Percentiles rank a stretch among this genome's conserved stretches.
phyloP scores from a whole-genome alignment of 2,113 vertebrate genomes.

The Catharus bicknelli region DNA sequence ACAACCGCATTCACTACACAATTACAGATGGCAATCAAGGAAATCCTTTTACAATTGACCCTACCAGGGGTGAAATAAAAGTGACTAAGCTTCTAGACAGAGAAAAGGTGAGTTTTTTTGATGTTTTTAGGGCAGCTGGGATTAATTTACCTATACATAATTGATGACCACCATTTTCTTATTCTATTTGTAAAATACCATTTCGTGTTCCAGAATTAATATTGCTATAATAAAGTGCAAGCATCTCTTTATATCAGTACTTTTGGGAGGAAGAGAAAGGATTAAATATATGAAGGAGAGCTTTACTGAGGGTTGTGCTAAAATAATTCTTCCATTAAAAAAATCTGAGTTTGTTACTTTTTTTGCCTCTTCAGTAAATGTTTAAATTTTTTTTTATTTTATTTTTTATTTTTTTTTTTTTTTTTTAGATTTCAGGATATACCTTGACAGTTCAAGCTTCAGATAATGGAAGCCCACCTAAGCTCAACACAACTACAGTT shows the following conservation, averaged over 20 bases:
- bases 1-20: conserved; percentile 85
- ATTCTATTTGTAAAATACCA: neutral
- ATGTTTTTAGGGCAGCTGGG: neutral
- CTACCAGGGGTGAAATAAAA: conserved; percentile 86
- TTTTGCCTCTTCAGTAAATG: neutral
- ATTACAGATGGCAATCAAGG: conserved; percentile 92
- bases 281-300: neutral
- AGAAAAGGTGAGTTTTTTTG: conserved; percentile 80
- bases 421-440: conserved; percentile 89
- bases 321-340: neutral
- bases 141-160: neutral
- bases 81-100: conserved; percentile 91
- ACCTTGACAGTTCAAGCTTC: conserved; percentile 88
- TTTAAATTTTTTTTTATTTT: neutral
- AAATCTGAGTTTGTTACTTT: neutral
- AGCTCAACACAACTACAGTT: conserved; percentile 82
- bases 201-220: neutral
- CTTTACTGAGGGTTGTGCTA: neutral
- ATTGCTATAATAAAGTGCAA: neutral
- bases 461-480: conserved; percentile 85
- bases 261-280: neutral
- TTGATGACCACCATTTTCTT: neutral
- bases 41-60: conserved; percentile 90
- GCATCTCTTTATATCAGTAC: neutral
- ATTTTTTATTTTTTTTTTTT: neutral